Evolutionary conservation across 2,888 invertebrate genomes (phyloP).

Genomic region (Kuschelorhynchus macadamiae): DNA sequence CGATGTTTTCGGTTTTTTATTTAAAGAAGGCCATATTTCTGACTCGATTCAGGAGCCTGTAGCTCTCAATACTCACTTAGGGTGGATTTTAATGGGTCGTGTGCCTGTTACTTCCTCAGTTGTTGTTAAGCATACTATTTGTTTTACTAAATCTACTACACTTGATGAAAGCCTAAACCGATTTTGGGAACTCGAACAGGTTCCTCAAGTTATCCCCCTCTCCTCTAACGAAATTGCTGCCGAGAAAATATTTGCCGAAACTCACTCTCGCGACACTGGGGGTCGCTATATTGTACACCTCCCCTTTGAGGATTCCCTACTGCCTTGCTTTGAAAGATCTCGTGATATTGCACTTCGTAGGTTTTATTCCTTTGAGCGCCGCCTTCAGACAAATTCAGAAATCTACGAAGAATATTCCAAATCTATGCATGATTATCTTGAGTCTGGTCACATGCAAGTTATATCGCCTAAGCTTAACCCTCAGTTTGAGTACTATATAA

Average conservation of each 20-base stretch:
- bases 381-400: too few species aligned
- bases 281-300: too few species aligned
- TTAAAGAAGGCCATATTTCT: background rate
- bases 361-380: slow-evolving; percentile 13
- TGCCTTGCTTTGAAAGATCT: too few species aligned
- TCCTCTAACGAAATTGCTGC: background rate
- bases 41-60: background rate
- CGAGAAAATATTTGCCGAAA: background rate
- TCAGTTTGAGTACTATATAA: slow-evolving; percentile 42
- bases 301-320: too few species aligned
- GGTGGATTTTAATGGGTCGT: slow-evolving; percentile 7
- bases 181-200: slow-evolving; percentile 13
- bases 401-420: slow-evolving; percentile 12
- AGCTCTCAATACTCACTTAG: slow-evolving; percentile 7
- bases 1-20: slow-evolving; percentile 7
- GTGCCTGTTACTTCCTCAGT: background rate
- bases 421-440: slow-evolving; percentile 50
- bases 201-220: background rate
- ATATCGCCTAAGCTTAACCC: background rate
- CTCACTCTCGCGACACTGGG: background rate
- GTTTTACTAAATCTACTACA: too few species aligned
- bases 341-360: slow-evolving; percentile 14
- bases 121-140: background rate
- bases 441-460: slow-evolving; percentile 12
- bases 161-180: background rate